These are phyloP conservation scores for Desmodus rotundus DNA, from an alignment of 2,113 vertebrate genomes.

Conservation along the genomic window DNA sequence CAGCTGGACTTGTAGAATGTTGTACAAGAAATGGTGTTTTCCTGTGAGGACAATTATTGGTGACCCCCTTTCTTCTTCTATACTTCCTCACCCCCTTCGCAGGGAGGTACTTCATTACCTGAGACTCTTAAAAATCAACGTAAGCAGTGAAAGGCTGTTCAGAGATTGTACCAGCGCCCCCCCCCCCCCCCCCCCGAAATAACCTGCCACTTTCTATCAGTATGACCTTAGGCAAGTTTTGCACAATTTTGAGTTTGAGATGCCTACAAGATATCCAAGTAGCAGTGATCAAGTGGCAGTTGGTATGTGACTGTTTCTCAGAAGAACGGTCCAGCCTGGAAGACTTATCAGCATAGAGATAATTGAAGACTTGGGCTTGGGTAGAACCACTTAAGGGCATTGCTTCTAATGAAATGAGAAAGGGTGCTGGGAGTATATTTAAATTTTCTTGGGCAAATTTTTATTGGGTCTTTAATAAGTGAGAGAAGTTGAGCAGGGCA, in stretches of 20 bases:
- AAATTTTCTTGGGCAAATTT: slow-evolving; percentile 17
- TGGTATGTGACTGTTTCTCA: neutral
- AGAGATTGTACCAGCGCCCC: neutral
- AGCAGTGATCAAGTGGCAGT: neutral
- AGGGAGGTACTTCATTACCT: neutral
- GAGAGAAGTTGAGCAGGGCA: neutral
- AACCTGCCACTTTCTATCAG: neutral
- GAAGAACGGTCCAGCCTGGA: neutral
- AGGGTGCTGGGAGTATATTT: neutral
- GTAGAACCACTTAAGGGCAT: neutral
- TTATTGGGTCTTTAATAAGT: neutral
- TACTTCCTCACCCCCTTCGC: neutral
- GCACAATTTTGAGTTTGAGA: neutral
- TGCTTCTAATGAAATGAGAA: neutral
- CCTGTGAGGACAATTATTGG: neutral
- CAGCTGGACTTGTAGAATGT: neutral
- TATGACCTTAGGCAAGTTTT: neutral
- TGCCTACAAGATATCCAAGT: neutral
- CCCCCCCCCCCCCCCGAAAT: neutral
- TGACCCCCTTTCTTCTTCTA: neutral
- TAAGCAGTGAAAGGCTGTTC: neutral
- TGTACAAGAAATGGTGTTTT: neutral
- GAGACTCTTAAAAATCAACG: neutral
- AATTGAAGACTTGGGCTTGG: neutral
- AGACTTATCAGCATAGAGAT: neutral